phyloP scores from a whole-genome alignment of 2,797 vertebrate genomes.

The Xenops minutus region DNA sequence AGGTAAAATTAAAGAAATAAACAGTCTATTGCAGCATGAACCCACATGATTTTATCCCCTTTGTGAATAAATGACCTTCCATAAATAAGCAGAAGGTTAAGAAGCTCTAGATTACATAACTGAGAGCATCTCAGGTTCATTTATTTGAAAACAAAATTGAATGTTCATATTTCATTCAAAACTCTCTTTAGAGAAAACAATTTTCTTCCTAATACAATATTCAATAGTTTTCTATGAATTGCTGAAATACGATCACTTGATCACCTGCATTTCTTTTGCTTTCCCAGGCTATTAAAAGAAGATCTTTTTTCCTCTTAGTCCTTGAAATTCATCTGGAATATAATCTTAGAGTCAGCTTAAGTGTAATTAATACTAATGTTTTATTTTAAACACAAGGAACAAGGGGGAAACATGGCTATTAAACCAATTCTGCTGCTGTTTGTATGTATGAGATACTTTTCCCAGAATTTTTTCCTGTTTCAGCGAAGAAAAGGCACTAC shows the following conservation, averaged over 20 bases:
- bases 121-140: not conserved
- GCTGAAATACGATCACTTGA: conserved; percentile 67
- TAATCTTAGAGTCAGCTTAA: conserved; percentile 73
- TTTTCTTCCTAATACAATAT: conserved; percentile 54
- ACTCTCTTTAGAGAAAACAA: conserved; percentile 62
- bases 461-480: not conserved
- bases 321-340: conserved; percentile 70
- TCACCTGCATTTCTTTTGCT: conserved; percentile 73
- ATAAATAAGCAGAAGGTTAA: conserved; percentile 13
- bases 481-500: not conserved
- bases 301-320: conserved; percentile 51
- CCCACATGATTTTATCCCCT: not conserved
- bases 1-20: conserved; percentile 32
- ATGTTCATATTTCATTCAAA: conserved; percentile 65
- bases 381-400: conserved; percentile 32
- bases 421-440: conserved; percentile 3
- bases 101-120: not conserved
- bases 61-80: conserved; percentile 12
- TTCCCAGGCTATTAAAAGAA: conserved; percentile 75
- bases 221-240: conserved; percentile 37
- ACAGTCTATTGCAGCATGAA: not conserved
- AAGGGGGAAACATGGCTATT: not conserved
- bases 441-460: not conserved
- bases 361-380: conserved; percentile 72
- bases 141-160: conserved; percentile 31